Conservation (phyloP, 2,797 vertebrate species). For the Lepilemur septentrionalis region DNA sequence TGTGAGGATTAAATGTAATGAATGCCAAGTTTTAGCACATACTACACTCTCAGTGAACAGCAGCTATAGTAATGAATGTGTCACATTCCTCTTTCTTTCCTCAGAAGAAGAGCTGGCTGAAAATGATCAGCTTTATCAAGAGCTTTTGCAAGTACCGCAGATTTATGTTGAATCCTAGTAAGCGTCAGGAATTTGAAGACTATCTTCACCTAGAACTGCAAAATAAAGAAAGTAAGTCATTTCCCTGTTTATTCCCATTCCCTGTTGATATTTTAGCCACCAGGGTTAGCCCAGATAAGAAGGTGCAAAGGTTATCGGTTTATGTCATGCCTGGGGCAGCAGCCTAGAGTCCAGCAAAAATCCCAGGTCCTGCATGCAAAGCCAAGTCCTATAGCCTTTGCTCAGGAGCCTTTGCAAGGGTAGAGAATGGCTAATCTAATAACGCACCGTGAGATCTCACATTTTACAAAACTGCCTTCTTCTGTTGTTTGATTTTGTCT, state of each 20-base stretch:
- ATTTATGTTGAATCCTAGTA: slow-evolving; percentile 29
- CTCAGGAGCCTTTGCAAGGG: neutral
- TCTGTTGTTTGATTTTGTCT: neutral
- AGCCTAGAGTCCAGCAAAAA: neutral
- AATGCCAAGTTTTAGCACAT: neutral
- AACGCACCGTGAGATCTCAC: neutral
- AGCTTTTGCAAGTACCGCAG: slow-evolving; percentile 81
- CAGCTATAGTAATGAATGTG: neutral
- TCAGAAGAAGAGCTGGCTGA: slow-evolving; percentile 77
- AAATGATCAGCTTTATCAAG: slow-evolving; percentile 72
- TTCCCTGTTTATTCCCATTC: neutral
- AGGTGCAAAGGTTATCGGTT: neutral
- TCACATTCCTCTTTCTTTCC: neutral
- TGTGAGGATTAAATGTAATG: neutral
- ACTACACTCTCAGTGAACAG: neutral
- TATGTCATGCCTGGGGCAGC: neutral
- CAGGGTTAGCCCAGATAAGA: neutral
- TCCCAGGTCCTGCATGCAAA: neutral
- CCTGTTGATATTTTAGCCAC: neutral
- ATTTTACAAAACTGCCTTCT: neutral
- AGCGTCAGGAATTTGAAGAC: slow-evolving; percentile 62
- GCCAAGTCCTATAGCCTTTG: neutral
- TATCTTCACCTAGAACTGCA: slow-evolving; percentile 78
- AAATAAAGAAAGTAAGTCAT: slow-evolving; percentile 82
- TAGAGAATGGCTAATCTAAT: neutral